A percentile compares a stretch with the other conserved stretches of the same genome.
Conservation (phyloP, 2,888 invertebrate genomes). For the Colletes collaris region DNA sequence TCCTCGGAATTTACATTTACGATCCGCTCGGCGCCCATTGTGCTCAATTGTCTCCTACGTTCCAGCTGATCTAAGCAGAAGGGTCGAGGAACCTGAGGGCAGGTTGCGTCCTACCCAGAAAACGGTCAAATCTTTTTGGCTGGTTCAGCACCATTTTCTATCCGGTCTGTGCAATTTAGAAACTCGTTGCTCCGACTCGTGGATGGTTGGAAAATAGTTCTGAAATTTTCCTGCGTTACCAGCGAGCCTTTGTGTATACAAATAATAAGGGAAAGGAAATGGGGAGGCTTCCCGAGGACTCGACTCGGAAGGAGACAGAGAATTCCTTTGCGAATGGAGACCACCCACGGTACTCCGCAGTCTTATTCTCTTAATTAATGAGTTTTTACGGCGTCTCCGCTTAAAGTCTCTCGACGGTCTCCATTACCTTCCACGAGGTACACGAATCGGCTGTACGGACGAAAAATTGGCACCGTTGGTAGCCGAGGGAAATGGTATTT, state of each 20-base stretch:
- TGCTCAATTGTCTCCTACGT: neutral
- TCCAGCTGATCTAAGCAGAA: neutral
- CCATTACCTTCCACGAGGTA: constrained; percentile 11
- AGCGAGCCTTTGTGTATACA: neutral
- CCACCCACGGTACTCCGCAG: constrained; percentile 53
- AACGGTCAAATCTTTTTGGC: too few relatives aligned
- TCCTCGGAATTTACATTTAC: constrained; percentile 31
- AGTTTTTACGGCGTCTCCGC: constrained; percentile 33
- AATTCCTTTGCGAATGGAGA: constrained; percentile 36
- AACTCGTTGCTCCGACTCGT: too few relatives aligned
- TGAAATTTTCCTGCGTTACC: constrained; percentile 21
- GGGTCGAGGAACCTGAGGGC: neutral
- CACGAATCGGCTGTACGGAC: too few relatives aligned
- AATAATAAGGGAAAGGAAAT: constrained; percentile 1
- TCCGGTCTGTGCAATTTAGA: too few relatives aligned
- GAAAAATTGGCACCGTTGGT: neutral
- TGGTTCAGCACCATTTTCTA: too few relatives aligned
- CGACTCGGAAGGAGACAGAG: constrained; percentile 22
- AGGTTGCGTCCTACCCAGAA: too few relatives aligned
- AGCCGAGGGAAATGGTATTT: too few relatives aligned
- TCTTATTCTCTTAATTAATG: constrained; percentile 57
- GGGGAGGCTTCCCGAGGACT: neutral
- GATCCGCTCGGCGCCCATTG: neutral
- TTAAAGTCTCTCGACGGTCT: constrained; percentile 40
- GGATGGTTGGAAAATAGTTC: too few relatives aligned